Base-by-base conservation (phyloP, 2,113 vertebrate genomes). In the Aplodontia rufa region DNA sequence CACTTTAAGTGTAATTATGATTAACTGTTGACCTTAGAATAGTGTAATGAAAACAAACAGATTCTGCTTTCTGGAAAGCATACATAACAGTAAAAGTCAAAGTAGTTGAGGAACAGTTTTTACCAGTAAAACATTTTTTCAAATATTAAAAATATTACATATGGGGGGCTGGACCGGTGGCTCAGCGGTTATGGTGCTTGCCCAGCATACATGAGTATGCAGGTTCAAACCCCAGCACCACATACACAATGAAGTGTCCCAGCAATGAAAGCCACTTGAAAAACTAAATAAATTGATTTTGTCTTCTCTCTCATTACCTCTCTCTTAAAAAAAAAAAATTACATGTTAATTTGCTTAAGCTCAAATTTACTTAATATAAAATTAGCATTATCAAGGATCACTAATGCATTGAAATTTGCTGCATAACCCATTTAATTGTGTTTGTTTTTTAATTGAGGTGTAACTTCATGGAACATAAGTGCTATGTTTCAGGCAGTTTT, bases 11-110 rank as follows among this genome's bases (percentile, higher is more conserved):
- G 80, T 79, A 47, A 51, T 49, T 32, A 42, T 90, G 24, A 53
- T 16, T 82, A 78, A 84, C 14, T 87, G 69, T 47, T 95, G 37
- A 92, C 11, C 35, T 53, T 32, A 85, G 32, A 58, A 13, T 30
- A 47, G 4, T 28, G 0, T 68, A 83, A 92, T 51, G 45, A 80
- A 45, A 91, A 91, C 22, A 66, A 53, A 12, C 32, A 40, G 58
- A 89, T 82, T 93, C n/a, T 90, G 2, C 53, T 93, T 94, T 91
- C 22, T 79, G 74, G 72, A 78, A 94, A 86, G 55, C 17, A 47
- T 66, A 42, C 35, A 80, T 83, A 62, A 84, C 93, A 82, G 51
- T 47, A 72, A 47, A 91, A 91, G 58, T 84, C 17, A 69, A 96
- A 62, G 32, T 80, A 75, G 24, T 60, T 91, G 79, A 81, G 37